phyloP scores from a whole-genome alignment of 2,113 vertebrate species.

The Grantiella picta region DNA sequence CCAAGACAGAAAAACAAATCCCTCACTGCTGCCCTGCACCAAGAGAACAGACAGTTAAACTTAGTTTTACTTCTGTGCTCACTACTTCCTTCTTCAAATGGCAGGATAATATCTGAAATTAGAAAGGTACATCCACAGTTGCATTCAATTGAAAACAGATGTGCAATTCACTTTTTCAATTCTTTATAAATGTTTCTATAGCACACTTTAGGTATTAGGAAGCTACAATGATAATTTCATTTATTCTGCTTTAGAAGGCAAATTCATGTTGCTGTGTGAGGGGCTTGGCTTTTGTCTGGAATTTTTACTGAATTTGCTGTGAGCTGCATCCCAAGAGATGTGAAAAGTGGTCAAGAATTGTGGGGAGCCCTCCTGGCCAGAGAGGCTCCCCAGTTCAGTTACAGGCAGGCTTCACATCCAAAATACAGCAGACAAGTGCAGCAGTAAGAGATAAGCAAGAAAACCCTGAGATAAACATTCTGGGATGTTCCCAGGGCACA shows the following conservation, averaged over 20 bases:
- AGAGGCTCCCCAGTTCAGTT: neutral
- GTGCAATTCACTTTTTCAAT: neutral
- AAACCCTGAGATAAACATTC: neutral
- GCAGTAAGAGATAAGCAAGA: neutral
- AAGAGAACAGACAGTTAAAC: neutral
- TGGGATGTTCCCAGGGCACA: neutral
- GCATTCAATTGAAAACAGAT: neutral
- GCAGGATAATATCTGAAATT: neutral
- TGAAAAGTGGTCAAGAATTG: accelerated
- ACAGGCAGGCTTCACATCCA: neutral
- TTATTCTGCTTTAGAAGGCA: neutral
- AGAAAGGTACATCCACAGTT: neutral
- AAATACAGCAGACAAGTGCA: neutral
- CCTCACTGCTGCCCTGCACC: neutral
- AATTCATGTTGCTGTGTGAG: neutral
- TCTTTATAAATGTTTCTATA: neutral
- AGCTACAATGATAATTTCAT: neutral
- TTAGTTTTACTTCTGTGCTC: neutral
- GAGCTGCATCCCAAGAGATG: neutral
- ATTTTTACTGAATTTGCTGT: neutral
- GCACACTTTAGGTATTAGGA: neutral
- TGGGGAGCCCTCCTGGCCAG: neutral
- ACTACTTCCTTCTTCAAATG: neutral
- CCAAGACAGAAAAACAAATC: neutral
- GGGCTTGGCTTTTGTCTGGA: neutral